Percentiles rank a stretch among this genome's conserved stretches.
Conservation (phyloP, 2,888 invertebrate genomes). For the Chironomus tentans region DNA sequence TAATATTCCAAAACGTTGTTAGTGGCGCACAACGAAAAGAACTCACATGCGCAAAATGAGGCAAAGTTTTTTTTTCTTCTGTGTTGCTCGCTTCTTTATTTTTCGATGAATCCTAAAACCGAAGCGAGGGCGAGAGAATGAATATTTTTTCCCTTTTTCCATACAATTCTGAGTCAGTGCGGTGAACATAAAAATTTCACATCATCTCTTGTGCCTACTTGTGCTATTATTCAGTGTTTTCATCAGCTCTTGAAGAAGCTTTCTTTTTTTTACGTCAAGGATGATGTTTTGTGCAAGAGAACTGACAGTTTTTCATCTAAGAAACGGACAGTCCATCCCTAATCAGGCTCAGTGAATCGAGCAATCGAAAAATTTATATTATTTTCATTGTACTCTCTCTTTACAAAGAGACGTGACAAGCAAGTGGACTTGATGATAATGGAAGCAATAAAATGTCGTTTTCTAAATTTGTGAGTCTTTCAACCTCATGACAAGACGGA, state of each 20-base stretch:
- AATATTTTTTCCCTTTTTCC: not conserved
- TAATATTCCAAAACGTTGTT: not conserved
- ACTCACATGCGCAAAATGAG: slow-evolving; percentile 18
- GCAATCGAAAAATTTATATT: not conserved
- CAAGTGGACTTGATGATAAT: not conserved
- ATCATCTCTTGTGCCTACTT: slow-evolving; percentile 2
- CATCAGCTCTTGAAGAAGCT: not conserved
- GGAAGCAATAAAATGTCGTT: not conserved
- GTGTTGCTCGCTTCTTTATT: not conserved
- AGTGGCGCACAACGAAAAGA: slow-evolving; percentile 18
- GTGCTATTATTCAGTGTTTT: not conserved
- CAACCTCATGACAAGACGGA: not conserved
- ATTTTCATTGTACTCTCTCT: not conserved
- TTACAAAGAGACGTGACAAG: too few species aligned
- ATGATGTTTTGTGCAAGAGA: not conserved
- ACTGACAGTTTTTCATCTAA: too few species aligned
- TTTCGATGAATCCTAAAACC: not conserved
- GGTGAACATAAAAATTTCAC: slow-evolving; percentile 25
- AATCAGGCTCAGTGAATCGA: too few species aligned
- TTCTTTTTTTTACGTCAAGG: not conserved
- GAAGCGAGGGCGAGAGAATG: not conserved
- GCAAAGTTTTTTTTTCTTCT: slow-evolving; percentile 1
- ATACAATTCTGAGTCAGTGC: slow-evolving; percentile 16
- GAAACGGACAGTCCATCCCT: too few species aligned
- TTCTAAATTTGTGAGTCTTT: not conserved